Percentiles rank a stretch among this genome's conserved stretches.
Evolutionary conservation across 2,797 vertebrate genomes (phyloP).

Genomic region (Coilia nasus): DNA sequence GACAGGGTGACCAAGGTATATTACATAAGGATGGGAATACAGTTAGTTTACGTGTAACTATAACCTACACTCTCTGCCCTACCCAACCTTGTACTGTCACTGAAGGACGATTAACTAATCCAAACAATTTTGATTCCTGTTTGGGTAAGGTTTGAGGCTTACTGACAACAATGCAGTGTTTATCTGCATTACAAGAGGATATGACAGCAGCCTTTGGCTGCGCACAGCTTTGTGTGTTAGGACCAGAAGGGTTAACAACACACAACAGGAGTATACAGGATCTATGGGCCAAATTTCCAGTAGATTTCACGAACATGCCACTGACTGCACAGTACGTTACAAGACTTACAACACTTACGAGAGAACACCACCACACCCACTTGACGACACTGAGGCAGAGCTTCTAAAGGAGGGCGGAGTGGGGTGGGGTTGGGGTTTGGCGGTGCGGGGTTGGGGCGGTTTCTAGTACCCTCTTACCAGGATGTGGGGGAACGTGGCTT

Average conservation of each 20-base stretch:
- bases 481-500: conserved; percentile 9
- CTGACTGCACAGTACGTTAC: conserved; percentile 65
- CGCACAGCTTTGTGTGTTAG: not conserved
- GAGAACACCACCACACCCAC: conserved; percentile 67
- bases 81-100: not conserved
- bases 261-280: not conserved
- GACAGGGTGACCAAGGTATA: conserved; percentile 37
- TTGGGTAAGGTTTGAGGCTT: too few relatives aligned
- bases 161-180: too few relatives aligned
- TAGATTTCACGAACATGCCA: conserved; percentile 77
- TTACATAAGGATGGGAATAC: conserved; percentile 51
- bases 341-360: conserved; percentile 69
- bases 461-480: not conserved
- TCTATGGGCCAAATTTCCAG: conserved; percentile 45
- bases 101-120: not conserved
- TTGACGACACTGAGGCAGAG: conserved; percentile 51
- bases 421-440: conserved; percentile 45
- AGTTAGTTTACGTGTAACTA: conserved; percentile 9
- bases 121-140: too few relatives aligned
- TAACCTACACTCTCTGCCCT: not conserved
- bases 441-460: conserved; percentile 63
- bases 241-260: not conserved
- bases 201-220: not conserved
- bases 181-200: too few relatives aligned
- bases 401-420: not conserved